phyloP scores from a whole-genome alignment of 2,797 vertebrate species.

The Somateria mollissima region DNA sequence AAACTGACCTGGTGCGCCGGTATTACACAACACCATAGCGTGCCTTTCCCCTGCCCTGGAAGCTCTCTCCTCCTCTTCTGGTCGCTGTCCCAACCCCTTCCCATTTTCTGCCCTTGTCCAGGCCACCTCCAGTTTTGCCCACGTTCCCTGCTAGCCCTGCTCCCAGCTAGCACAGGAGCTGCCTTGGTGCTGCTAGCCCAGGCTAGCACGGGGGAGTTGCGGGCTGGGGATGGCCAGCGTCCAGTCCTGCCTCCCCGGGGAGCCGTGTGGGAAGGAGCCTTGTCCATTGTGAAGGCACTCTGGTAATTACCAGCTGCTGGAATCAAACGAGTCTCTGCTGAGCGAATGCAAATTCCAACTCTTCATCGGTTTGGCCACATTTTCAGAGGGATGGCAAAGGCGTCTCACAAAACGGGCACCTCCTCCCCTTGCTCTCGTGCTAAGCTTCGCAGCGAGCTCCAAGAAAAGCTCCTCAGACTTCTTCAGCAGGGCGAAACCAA shows the following conservation, averaged over 20 bases:
- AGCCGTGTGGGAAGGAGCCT: conserved; percentile 27
- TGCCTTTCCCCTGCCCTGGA: not conserved
- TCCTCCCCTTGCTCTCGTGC: not conserved
- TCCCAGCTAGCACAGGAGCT: not conserved
- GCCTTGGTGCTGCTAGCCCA: not conserved
- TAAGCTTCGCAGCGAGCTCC: not conserved
- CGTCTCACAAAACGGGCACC: not conserved
- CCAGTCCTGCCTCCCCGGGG: not conserved
- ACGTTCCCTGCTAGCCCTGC: not conserved
- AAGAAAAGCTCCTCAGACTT: not conserved
- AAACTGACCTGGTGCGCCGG: not conserved
- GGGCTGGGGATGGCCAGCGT: not conserved
- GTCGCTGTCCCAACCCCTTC: not conserved
- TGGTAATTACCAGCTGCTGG: not conserved
- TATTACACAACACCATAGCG: not conserved
- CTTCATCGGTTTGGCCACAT: not conserved
- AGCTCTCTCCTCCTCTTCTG: not conserved
- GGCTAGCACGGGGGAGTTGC: not conserved
- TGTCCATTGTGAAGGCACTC: conserved; percentile 8
- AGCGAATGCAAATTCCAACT: not conserved
- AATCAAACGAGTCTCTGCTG: conserved; percentile 31
- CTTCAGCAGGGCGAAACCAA: not conserved
- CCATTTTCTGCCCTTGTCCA: not conserved
- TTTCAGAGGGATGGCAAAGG: conserved; percentile 18
- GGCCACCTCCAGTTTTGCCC: not conserved